A percentile compares a stretch with the other conserved stretches of the same genome.
Evolutionary conservation across 2,797 vertebrate genomes (phyloP).

Genomic region (Trematomus bernacchii): DNA sequence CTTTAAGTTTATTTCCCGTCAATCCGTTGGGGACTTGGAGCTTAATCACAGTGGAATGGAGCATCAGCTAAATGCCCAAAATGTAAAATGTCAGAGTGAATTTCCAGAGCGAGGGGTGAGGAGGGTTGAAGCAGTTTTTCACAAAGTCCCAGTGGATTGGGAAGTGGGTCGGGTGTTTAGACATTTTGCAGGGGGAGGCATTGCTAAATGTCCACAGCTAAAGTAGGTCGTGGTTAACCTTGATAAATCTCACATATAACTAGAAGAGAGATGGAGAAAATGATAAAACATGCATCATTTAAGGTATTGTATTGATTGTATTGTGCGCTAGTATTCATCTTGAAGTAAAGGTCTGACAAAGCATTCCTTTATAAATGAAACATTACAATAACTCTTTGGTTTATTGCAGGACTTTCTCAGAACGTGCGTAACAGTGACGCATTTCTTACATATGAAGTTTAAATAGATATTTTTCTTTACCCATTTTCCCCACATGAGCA

Average conservation of each 20-base stretch:
- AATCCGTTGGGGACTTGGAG: not conserved
- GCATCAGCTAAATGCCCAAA: constrained; percentile 26
- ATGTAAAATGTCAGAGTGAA: constrained; percentile 49
- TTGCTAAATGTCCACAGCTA: constrained; percentile 60
- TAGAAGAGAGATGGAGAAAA: constrained; percentile 36
- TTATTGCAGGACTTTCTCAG: constrained; percentile 6
- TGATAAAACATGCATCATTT: not conserved
- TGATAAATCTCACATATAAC: constrained; percentile 63
- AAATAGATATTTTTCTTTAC: constrained; percentile 15
- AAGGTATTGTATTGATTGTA: no score
- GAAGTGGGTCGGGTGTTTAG: constrained; percentile 71
- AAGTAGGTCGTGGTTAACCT: constrained; percentile 76
- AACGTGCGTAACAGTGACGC: not conserved
- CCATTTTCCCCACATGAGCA: not conserved
- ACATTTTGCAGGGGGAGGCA: constrained; percentile 50
- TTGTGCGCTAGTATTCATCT: not conserved
- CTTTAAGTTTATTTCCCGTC: not conserved
- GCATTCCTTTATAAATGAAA: constrained; percentile 29
- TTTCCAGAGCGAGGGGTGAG: constrained; percentile 26
- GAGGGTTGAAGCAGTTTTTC: constrained; percentile 31
- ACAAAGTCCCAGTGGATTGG: constrained; percentile 60
- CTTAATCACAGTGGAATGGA: constrained; percentile 22
- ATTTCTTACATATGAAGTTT: not conserved
- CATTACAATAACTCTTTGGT: constrained; percentile 5
- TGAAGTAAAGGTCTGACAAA: not conserved